Evolutionary conservation across 1,140 invertebrate genomes (phyloP), one percentile per base, ranked within the genome.

Genomic region (Contarinia nasturtii): DNA sequence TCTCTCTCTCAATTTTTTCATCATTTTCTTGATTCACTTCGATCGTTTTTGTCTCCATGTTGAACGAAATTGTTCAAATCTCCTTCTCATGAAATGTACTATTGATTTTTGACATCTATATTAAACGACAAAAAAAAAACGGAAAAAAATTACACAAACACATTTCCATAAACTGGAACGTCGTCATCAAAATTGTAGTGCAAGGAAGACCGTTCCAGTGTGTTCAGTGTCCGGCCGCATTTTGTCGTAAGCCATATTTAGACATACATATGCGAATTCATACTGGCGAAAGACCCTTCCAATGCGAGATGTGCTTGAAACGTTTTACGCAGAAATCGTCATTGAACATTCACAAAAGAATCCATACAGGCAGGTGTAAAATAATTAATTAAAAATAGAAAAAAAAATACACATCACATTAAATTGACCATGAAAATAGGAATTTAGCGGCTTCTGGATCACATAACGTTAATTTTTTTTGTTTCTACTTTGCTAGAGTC

Each of bases 261-360:
- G 73, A 80, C 61, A 78, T 81, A 50, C 81, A 85, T 64, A 79
- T 79, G 70, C 69, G 82, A 58, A 80, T 79, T 46, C 81, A 84
- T 64, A 82, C 80, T 15, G 80, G 80, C 45, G 79, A 82, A 61
- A 62, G 73, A 67, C 74, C 78, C 43, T 80, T 76, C 57, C 70
- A 71, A 61, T 82, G 79, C 60, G 69, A 72, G 54, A 64, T 72
- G 55, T 74, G 73, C 60, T 69, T 76, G 53, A 77, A 76, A 57
- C 67, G 74, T 63, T 79, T 78, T 65, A 76, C 75, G 41, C 74
- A 77, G 59, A 79, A 79, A 60, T 76, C 74, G 51, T 77, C 73
- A 55, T 65, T 77, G 50, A 75, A 82, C 67, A 80, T 81, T 53
- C 80, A 83, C 67, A 80, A 81, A 58, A 70, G 79, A 50, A 80